Percentiles rank a stretch among this genome's conserved stretches.
Conservation (phyloP, 2,113 vertebrate genomes). For the Gymnocephalus cernua region DNA sequence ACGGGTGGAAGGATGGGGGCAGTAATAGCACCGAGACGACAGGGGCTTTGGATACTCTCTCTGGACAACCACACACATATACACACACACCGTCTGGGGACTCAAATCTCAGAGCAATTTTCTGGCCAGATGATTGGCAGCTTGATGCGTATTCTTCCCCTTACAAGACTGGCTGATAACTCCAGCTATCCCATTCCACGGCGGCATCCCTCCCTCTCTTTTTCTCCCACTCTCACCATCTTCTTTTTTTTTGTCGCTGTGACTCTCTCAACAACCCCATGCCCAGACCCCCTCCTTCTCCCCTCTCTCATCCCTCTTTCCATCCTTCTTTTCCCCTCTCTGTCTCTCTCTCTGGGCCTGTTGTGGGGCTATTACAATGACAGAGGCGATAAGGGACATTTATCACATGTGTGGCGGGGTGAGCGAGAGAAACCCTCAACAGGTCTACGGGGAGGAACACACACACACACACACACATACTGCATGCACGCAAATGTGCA, state of each 20-base stretch:
- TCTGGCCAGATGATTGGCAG: constrained; percentile 88
- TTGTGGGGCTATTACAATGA: constrained; percentile 90
- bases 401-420: constrained; percentile 82
- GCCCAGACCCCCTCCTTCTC: constrained; percentile 14
- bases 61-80: constrained; percentile 41
- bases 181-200: constrained; percentile 80
- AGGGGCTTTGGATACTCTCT: constrained; percentile 72
- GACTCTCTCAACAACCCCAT: constrained; percentile 54
- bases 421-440: constrained; percentile 87
- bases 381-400: constrained; percentile 88
- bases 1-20: constrained; percentile 56
- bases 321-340: constrained; percentile 31
- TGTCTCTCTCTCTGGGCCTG: constrained; percentile 78
- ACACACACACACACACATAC: constrained; percentile 10
- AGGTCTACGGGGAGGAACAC: constrained; percentile 79
- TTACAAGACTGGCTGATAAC: constrained; percentile 84
- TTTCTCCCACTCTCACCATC: constrained; percentile 48
- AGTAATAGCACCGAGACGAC: constrained; percentile 75
- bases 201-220: constrained; percentile 65
- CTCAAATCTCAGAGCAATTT: constrained; percentile 92
- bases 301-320: constrained; percentile 33
- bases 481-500: constrained; percentile 19
- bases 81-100: constrained; percentile 84
- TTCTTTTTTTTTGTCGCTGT: constrained; percentile 32
- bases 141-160: constrained; percentile 88